phyloP scores from a whole-genome alignment of 2,797 vertebrate genomes.

The Psittacula echo region DNA sequence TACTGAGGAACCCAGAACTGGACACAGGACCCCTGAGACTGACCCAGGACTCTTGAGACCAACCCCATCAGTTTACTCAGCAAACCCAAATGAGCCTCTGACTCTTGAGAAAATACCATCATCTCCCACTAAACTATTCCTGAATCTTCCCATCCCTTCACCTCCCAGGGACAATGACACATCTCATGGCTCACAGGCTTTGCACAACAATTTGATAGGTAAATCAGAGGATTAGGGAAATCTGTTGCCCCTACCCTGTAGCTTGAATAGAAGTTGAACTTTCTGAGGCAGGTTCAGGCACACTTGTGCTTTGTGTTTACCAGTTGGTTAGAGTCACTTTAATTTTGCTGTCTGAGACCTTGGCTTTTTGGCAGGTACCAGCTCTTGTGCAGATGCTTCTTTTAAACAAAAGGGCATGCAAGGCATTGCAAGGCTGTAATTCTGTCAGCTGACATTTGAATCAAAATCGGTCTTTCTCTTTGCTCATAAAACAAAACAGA shows the following conservation, averaged over 20 bases:
- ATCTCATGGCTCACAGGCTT: neutral
- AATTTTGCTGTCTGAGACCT: neutral
- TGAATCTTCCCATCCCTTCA: neutral
- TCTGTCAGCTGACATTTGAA: constrained; percentile 50
- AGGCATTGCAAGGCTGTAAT: constrained; percentile 2
- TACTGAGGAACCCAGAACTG: neutral
- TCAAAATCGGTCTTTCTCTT: constrained; percentile 49
- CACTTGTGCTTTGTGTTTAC: neutral
- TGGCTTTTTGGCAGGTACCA: neutral
- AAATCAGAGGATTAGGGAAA: constrained; percentile 6
- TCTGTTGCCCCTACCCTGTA: neutral
- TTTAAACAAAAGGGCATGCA: constrained; percentile 30
- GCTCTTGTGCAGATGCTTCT: neutral
- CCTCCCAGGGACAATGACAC: neutral
- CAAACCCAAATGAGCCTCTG: neutral
- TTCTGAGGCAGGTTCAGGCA: neutral
- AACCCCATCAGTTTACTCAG: neutral
- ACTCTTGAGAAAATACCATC: neutral
- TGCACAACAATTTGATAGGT: neutral
- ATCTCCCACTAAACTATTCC: neutral
- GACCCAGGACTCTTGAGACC: neutral
- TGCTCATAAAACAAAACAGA: constrained; percentile 4
- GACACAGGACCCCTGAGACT: neutral
- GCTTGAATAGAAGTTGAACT: neutral
- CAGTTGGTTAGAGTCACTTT: neutral